Evolutionary conservation across 2,113 vertebrate genomes (phyloP).

Genomic region (Halichoeres trimaculatus): DNA sequence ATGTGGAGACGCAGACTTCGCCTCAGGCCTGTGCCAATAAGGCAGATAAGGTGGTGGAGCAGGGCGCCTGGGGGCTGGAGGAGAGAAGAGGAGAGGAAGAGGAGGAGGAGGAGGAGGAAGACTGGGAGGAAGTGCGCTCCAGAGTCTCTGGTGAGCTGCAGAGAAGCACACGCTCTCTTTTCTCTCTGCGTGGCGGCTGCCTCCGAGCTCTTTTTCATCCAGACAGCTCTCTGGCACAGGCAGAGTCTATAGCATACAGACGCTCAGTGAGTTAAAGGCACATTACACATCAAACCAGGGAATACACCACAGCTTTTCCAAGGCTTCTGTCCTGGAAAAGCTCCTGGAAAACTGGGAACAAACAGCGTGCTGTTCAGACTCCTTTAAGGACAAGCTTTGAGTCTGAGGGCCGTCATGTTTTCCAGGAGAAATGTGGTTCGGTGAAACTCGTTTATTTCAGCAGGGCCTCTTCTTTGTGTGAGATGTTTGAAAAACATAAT

Average conservation of each 20-base stretch:
- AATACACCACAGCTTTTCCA: slow-evolving; percentile 3
- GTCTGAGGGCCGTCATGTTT: slow-evolving; percentile 55
- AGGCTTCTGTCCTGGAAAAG: slow-evolving; percentile 46
- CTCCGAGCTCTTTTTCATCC: slow-evolving; percentile 19
- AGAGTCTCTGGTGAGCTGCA: slow-evolving; percentile 89
- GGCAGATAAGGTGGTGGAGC: slow-evolving; percentile 88
- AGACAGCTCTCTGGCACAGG: slow-evolving; percentile 10
- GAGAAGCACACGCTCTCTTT: slow-evolving; percentile 5
- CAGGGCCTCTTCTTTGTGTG: slow-evolving; percentile 33
- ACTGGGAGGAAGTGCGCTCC: slow-evolving; percentile 86
- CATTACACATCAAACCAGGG: slow-evolving; percentile 12
- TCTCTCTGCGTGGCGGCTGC: background rate
- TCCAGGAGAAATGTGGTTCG: slow-evolving; percentile 42
- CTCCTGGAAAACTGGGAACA: slow-evolving; percentile 55
- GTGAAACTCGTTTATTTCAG: slow-evolving; percentile 57
- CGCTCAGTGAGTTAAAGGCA: slow-evolving; percentile 23
- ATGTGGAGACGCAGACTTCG: slow-evolving; percentile 89
- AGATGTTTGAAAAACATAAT: slow-evolving; percentile 41
- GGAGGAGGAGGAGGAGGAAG: slow-evolving; percentile 84
- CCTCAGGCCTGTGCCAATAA: slow-evolving; percentile 88
- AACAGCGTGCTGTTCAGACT: slow-evolving; percentile 52
- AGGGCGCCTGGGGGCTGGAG: slow-evolving; percentile 82
- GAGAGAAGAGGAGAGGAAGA: slow-evolving; percentile 81
- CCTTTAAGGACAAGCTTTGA: slow-evolving; percentile 43
- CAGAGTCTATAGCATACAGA: background rate